Evolutionary conservation across 1,140 invertebrate species (phyloP).

Genomic region (Sesamia nonagrioides): DNA sequence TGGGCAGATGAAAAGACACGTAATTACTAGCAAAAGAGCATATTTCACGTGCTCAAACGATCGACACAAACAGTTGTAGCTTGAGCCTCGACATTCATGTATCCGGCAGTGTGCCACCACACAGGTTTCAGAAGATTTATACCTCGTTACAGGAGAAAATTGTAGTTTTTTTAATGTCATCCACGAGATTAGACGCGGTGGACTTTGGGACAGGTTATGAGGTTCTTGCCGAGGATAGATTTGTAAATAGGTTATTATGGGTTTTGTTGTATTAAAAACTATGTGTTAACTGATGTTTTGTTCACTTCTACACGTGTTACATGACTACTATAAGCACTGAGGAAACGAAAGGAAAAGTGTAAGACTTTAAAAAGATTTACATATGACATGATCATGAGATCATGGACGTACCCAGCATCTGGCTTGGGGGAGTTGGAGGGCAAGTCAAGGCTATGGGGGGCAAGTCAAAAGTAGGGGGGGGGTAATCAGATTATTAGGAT

Average conservation of each 20-base stretch:
- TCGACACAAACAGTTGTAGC: slow-evolving; percentile 24
- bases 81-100: slow-evolving; percentile 25
- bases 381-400: too few relatives aligned
- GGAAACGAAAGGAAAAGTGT: too few relatives aligned
- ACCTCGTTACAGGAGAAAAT: not conserved
- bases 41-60: slow-evolving; percentile 9
- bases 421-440: too few relatives aligned
- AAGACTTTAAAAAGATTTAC: too few relatives aligned
- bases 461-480: too few relatives aligned
- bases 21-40: not conserved
- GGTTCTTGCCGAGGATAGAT: not conserved
- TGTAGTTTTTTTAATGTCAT: slow-evolving; percentile 7
- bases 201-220: not conserved
- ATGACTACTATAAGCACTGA: too few relatives aligned
- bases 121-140: slow-evolving; percentile 1
- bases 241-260: not conserved
- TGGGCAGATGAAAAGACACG: slow-evolving; percentile 34
- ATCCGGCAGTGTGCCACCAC: slow-evolving; percentile 9
- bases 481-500: too few relatives aligned
- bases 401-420: too few relatives aligned
- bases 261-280: not conserved
- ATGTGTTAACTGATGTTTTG: not conserved
- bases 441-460: too few relatives aligned
- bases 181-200: not conserved
- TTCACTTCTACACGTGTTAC: not conserved